These are phyloP conservation scores for Sinotaia quadrata DNA, from an alignment of 2,888 invertebrate species.

Conservation along the genomic window DNA sequence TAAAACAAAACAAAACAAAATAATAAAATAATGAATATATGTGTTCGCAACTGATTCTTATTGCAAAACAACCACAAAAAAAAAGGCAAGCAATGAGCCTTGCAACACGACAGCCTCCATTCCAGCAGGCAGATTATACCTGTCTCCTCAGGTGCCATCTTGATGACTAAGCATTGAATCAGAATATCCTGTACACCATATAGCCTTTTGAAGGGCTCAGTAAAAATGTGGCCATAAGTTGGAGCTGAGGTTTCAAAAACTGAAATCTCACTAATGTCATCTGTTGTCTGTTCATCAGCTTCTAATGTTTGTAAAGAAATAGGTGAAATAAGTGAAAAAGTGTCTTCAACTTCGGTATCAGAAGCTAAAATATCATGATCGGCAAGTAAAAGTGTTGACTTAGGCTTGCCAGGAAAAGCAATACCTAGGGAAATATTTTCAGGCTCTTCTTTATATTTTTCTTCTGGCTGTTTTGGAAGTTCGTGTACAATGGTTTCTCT, in stretches of 20 bases:
- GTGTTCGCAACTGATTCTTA: too few species aligned
- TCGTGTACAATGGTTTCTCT: conserved; percentile 12
- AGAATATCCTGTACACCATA: conserved; percentile 34
- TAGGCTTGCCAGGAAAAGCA: too few species aligned
- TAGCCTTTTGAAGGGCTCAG: conserved; percentile 14
- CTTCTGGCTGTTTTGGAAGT: background rate
- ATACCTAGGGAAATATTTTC: background rate
- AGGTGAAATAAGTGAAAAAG: too few species aligned
- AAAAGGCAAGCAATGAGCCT: conserved; percentile 18
- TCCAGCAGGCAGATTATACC: conserved; percentile 21
- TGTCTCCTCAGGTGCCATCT: background rate
- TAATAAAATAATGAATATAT: too few species aligned
- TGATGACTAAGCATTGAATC: conserved; percentile 21
- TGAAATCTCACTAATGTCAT: conserved; percentile 24
- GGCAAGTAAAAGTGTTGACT: too few species aligned
- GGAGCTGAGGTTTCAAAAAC: conserved; percentile 2
- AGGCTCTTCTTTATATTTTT: conserved; percentile 9
- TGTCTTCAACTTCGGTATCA: too few species aligned
- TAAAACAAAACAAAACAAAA: too few species aligned
- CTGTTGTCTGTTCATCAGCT: conserved; percentile 20
- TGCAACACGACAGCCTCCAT: conserved; percentile 2
- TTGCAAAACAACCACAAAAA: too few species aligned
- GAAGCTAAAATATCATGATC: too few species aligned
- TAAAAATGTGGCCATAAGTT: conserved; percentile 14
- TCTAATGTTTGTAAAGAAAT: background rate